Conservation (phyloP, 2,113 vertebrate genomes). For the Glareola pratincola region DNA sequence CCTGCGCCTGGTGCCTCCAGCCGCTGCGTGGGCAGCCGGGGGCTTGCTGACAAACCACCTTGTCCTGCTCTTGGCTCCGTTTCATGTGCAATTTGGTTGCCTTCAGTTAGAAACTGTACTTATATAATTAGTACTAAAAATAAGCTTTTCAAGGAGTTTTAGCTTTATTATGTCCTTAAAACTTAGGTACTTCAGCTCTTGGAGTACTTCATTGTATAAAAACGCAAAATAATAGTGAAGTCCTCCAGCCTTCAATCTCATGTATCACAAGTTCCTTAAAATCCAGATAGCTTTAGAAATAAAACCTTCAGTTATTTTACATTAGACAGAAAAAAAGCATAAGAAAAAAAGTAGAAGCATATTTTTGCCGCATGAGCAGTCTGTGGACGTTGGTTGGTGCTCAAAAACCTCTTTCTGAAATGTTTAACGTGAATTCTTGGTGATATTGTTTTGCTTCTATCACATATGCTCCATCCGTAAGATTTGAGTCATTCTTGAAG, state of each 20-base stretch:
- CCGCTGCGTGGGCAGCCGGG: not conserved
- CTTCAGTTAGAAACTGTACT: not conserved
- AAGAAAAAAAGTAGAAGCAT: not conserved
- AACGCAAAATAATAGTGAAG: not conserved
- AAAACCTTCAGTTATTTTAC: not conserved
- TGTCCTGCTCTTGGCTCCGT: not conserved
- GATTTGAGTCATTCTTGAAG: slow-evolving; percentile 57
- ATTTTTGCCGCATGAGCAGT: not conserved
- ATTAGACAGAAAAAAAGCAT: not conserved
- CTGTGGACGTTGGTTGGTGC: not conserved
- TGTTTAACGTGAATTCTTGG: slow-evolving; percentile 1
- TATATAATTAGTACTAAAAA: not conserved
- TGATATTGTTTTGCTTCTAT: slow-evolving; percentile 48
- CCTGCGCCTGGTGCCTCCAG: fast-evolving
- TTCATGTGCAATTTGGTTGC: not conserved
- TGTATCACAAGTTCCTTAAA: not conserved
- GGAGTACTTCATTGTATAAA: not conserved
- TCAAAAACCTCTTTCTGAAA: slow-evolving; percentile 17
- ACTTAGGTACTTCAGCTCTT: not conserved
- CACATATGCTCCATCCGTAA: slow-evolving; percentile 53
- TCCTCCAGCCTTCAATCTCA: not conserved
- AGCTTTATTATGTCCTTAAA: not conserved
- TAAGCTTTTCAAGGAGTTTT: not conserved
- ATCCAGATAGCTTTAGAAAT: not conserved
- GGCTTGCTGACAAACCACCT: not conserved